Conservation (phyloP, 2,888 invertebrate genomes). For the Pseudococcus jackbeardsleyi region DNA sequence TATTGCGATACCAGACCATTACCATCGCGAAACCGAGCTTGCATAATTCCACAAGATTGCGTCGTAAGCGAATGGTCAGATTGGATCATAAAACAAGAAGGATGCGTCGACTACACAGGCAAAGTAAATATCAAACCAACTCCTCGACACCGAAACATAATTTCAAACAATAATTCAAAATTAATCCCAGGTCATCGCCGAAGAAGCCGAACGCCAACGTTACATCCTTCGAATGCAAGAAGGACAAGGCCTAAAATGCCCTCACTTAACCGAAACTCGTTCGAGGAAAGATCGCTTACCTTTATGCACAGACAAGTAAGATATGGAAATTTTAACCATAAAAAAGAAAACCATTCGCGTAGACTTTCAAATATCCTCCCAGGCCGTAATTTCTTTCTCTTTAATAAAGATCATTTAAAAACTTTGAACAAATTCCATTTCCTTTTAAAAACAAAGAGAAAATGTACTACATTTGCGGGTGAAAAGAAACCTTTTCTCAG, state of each 20-base stretch:
- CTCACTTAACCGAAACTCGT: conserved; percentile 70
- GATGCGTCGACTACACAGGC: conserved; percentile 70
- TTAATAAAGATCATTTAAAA: conserved; percentile 33
- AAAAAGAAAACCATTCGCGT: not conserved
- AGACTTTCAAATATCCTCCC: not conserved
- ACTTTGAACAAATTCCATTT: not conserved
- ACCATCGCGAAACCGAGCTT: conserved; percentile 70
- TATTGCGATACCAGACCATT: conserved; percentile 65
- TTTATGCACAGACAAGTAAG: conserved; percentile 69
- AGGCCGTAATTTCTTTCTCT: not conserved
- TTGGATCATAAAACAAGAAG: conserved; percentile 74
- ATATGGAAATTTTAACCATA: not conserved
- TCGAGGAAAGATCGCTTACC: conserved; percentile 69
- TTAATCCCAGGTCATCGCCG: conserved; percentile 68
- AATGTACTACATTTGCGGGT: not conserved
- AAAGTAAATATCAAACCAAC: conserved; percentile 67
- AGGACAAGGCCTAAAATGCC: conserved; percentile 70
- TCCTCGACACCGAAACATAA: not conserved
- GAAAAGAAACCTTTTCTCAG: not conserved
- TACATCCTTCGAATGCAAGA: conserved; percentile 69
- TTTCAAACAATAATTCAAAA: not conserved
- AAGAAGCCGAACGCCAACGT: conserved; percentile 69
- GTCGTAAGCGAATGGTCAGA: conserved; percentile 75
- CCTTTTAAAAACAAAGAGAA: conserved; percentile 20
- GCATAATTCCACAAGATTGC: conserved; percentile 74